Evolutionary conservation across 2,888 invertebrate genomes (phyloP).

Genomic region (Sussaba pulchella): DNA sequence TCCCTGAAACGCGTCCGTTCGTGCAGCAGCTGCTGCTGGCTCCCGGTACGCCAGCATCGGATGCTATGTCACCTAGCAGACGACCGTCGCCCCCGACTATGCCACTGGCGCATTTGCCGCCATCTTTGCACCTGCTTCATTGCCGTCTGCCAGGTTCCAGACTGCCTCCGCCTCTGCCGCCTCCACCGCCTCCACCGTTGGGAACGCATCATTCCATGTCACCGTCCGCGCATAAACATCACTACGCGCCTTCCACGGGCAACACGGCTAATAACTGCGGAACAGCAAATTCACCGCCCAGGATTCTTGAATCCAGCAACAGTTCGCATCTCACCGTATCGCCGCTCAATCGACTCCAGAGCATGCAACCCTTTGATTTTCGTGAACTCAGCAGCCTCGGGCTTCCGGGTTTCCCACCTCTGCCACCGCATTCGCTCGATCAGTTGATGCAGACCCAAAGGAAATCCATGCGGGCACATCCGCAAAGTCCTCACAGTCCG

Average conservation of each 20-base stretch:
- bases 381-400: constrained; percentile 90
- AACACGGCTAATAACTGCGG: constrained; percentile 76
- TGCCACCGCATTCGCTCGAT: constrained; percentile 73
- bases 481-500: constrained; percentile 82
- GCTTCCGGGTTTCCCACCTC: constrained; percentile 86
- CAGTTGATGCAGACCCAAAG: constrained; percentile 74
- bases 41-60: constrained; percentile 86
- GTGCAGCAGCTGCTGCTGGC: constrained; percentile 88
- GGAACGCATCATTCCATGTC: constrained; percentile 84
- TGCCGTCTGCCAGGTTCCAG: constrained; percentile 83
- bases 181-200: constrained; percentile 83
- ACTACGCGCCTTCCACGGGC: constrained; percentile 81
- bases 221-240: constrained; percentile 84
- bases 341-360: constrained; percentile 95
- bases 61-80: constrained; percentile 90
- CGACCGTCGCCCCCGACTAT: constrained; percentile 88
- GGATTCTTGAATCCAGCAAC: constrained; percentile 85
- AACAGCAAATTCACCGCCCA: constrained; percentile 87
- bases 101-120: constrained; percentile 83
- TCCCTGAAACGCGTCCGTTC: constrained; percentile 94
- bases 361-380: constrained; percentile 98
- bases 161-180: constrained; percentile 82
- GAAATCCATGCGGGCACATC: constrained; percentile 75
- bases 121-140: constrained; percentile 81
- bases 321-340: constrained; percentile 86